These are phyloP conservation scores for Centropyge bicolor DNA, from an alignment of 2,797 vertebrate genomes.

Conservation along the genomic window DNA sequence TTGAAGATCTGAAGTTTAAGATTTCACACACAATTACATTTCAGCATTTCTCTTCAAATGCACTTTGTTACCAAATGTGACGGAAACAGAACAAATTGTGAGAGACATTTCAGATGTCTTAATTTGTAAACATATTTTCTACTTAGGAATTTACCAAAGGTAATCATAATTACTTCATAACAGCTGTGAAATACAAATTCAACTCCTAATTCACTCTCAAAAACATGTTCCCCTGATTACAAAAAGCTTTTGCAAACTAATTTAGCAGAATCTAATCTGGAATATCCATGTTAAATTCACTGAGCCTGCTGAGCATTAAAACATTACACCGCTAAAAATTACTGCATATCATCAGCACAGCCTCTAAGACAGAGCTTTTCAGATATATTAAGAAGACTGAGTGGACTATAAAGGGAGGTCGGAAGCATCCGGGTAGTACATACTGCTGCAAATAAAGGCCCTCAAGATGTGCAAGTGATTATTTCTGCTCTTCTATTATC, in stretches of 20 bases:
- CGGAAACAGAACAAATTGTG: slow-evolving; percentile 16
- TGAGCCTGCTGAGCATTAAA: slow-evolving; percentile 29
- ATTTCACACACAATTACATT: slow-evolving; percentile 64
- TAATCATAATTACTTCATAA: slow-evolving; percentile 39
- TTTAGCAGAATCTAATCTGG: slow-evolving; percentile 31
- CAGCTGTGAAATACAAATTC: slow-evolving; percentile 45
- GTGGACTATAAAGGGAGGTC: neutral
- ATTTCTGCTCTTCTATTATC: neutral
- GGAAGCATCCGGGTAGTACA: neutral
- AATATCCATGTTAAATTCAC: neutral
- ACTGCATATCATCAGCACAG: slow-evolving; percentile 1
- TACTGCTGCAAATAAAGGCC: neutral
- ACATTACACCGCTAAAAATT: slow-evolving; percentile 22
- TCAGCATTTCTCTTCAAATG: slow-evolving; percentile 21
- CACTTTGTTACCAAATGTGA: slow-evolving; percentile 43
- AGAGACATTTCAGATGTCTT: slow-evolving; percentile 19
- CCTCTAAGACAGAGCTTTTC: neutral
- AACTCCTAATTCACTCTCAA: slow-evolving; percentile 4
- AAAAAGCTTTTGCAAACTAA: slow-evolving; percentile 29
- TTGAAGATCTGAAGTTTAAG: slow-evolving; percentile 36
- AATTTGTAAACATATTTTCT: slow-evolving; percentile 38
- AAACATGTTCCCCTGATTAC: neutral
- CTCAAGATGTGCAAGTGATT: neutral
- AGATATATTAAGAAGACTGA: neutral
- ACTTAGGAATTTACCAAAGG: slow-evolving; percentile 20